Evolutionary conservation across 1,140 invertebrate species (phyloP).

Genomic region (Leucophenga varia): DNA sequence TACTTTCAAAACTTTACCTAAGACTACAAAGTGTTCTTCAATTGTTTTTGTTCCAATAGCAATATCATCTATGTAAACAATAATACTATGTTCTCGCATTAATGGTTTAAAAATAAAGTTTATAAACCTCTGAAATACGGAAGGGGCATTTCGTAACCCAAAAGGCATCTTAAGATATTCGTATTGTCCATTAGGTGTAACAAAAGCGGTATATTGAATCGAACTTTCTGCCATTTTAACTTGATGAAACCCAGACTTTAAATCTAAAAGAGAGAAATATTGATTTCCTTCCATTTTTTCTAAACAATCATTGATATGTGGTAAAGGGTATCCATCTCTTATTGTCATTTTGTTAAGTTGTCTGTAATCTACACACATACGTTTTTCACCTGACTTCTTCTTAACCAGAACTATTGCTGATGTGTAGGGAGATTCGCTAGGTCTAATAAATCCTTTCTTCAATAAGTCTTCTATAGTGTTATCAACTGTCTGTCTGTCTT

Average conservation of each 20-base stretch:
- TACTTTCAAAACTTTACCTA: not conserved
- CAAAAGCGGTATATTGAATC: not conserved
- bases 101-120: not conserved
- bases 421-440: no score
- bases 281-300: slow-evolving; percentile 2
- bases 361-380: slow-evolving; percentile 15
- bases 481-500: not conserved
- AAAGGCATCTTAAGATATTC: slow-evolving; percentile 4
- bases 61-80: slow-evolving; percentile 6
- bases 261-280: no score
- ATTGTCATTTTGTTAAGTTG: slow-evolving; percentile 4
- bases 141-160: slow-evolving; percentile 3
- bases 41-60: no score
- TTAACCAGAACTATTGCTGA: slow-evolving; percentile 5
- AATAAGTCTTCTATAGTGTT: not conserved
- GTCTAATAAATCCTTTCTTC: no score
- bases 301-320: slow-evolving; percentile 9
- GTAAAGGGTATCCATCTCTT: no score
- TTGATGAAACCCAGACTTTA: no score
- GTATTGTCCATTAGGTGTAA: slow-evolving; percentile 1
- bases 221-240: no score
- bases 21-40: not conserved
- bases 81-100: not conserved
- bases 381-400: slow-evolving; percentile 3
- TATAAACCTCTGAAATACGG: not conserved